Evolutionary conservation across 2,888 invertebrate species (phyloP), one percentile per base, ranked within the genome.

Genomic region (Ptycholaimellus sp.): DNA sequence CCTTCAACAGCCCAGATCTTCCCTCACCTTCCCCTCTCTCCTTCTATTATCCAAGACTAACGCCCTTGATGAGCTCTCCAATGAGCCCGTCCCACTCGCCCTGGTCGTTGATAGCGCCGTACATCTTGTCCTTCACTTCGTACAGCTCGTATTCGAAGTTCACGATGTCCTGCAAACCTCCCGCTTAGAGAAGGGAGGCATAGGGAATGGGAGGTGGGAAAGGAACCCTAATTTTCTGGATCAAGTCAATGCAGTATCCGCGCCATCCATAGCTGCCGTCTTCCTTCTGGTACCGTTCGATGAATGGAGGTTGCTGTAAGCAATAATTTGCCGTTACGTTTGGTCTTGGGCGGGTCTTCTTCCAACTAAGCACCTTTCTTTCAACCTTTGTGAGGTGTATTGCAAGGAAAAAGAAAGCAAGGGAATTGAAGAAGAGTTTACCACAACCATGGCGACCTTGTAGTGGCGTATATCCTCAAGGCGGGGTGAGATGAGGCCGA

Each of bases 231-330:
- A 93, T 82, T 58, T 77, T 74, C 48, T 83, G 70, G 25, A 93
- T 73, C 17, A 93, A 66, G 54, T 93, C 90, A 42, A 90, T 80
- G 58, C 90, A 93, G 57, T 87, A 93, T 6, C 93, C 93, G 38
- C 56, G 49, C 49, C 49, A 53, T 25, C 49, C 47, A 33, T 45
- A 49, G 7, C 13, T 40, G 5, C 36, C 25, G 3, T 38, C 48
- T 6, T 36, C 36, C 7, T 42, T 33, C 18, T 42, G 43, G 21
- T 51, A 42, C 5, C 41, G 43, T 35, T 51, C 60, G 13, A 68
- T 56, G 48, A 68, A 68, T 2, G 68, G 68, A 2, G 64, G 62
- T 49, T 63, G 63, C 64, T 67, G 48, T 17, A 54, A 46, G 35
- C 17, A 23, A 20, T 14, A 6, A 4, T 23, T 35, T 5, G 7